Percentiles rank a stretch among this genome's conserved stretches.
Conservation (phyloP, 2,113 vertebrate species). For the Sorex fumeus region DNA sequence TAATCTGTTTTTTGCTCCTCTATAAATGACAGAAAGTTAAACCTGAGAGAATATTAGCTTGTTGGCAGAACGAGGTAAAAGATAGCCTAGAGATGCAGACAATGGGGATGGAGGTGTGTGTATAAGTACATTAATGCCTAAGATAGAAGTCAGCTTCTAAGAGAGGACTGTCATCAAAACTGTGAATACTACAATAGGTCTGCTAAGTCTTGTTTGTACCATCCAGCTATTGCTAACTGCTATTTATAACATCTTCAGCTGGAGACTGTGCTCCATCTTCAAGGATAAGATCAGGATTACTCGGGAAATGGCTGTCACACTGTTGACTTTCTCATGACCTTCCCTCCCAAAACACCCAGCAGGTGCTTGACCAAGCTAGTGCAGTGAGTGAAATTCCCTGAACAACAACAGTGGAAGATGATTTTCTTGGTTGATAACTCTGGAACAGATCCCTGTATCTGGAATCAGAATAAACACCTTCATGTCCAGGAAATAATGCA, state of each 20-base stretch:
- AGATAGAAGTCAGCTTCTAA: neutral
- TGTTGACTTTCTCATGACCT: conserved; percentile 83
- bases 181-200: neutral
- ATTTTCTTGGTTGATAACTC: conserved; percentile 72
- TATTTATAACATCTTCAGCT: conserved; percentile 74
- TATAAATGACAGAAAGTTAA: neutral
- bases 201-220: neutral
- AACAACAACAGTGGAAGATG: conserved; percentile 30
- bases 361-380: conserved; percentile 73
- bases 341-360: conserved; percentile 60
- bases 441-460: neutral
- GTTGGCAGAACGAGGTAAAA: neutral
- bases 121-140: too few species aligned
- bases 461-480: conserved; percentile 53
- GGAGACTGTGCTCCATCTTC: conserved; percentile 65
- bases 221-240: neutral
- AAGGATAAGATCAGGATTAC: conserved; percentile 73
- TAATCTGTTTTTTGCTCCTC: neutral
- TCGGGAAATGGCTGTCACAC: conserved; percentile 69
- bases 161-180: neutral
- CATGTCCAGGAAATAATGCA: neutral
- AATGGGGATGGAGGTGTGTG: accelerated
- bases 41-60: neutral
- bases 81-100: neutral
- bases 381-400: neutral